Base-by-base conservation (phyloP, 2,113 vertebrate species). In the Brevimyrus niger region DNA sequence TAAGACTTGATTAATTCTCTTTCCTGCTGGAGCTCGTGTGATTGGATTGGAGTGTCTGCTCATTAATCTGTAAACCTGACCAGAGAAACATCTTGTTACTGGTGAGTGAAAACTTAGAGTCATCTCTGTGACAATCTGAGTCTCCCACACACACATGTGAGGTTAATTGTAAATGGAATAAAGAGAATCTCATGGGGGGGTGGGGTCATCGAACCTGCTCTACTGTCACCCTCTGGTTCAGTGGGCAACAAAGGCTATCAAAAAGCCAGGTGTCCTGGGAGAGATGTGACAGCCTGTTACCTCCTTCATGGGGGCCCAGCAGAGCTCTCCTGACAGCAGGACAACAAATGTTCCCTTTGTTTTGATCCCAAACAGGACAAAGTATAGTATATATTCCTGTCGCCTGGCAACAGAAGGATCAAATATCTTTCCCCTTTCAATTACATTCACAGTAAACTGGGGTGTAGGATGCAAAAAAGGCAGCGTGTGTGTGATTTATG, bases 181-280 rank as follows among this genome's bases (percentile, higher is more conserved):
- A 91, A 92, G 89, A 89, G 90, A 88, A 91, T 92, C 83, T 91
- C 58, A 87, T 55, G 89, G 47, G 69, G 2, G 73, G 87, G 86
- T 89, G 80, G 73, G 86, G 86, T 88, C 1, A 23, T 91, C 51
- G 51, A 84, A 73, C 48, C 55, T 89, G 86, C 73, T 42, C 31
- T 47, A 38, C 6, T 31, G 51, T 89, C 51, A 85, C 44, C n/a
- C 48, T 51, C 38, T 17, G 19, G 27, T 48, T 76, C 87, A n/a
- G 47, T n/a, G 83, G 46, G 23, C n/a, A 13, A 48, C 83, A 85
- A 38, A 84, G 23, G 83, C 38, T 46, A 83, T 21, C 80, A 47
- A 42, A n/a, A 10, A 27, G 61, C 19, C 9, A 47, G 83, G 10
- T 47, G 47, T 46, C 10, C 13, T 1, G 1, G 44, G 15, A 85